These are phyloP conservation scores for Cyclargus thomasi DNA, from an alignment of 1,140 invertebrate genomes.

Conservation along the genomic window DNA sequence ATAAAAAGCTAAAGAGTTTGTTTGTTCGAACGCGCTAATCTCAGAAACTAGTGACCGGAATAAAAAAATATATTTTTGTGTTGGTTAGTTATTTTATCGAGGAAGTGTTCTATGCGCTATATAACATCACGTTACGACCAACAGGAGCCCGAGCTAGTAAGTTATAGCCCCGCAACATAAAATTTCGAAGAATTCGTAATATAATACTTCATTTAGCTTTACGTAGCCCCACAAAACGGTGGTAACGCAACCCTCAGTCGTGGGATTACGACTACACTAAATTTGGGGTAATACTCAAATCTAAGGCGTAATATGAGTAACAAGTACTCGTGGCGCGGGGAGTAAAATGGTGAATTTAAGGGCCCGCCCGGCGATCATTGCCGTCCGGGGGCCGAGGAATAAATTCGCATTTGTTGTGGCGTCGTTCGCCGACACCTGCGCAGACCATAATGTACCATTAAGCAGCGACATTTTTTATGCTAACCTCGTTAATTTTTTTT, in stretches of 20 bases:
- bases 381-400: slow-evolving; percentile 48
- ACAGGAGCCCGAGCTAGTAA: too few species aligned
- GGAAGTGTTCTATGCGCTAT: too few species aligned
- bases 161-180: too few species aligned
- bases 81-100: too few species aligned
- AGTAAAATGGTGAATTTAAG: slow-evolving; percentile 65
- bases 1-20: too few species aligned
- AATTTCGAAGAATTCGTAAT: too few species aligned
- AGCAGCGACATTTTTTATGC: slow-evolving; percentile 35
- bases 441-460: slow-evolving; percentile 47
- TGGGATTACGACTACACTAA: neutral
- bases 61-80: too few species aligned
- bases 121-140: too few species aligned
- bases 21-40: too few species aligned
- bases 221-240: neutral
- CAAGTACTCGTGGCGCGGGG: slow-evolving; percentile 50
- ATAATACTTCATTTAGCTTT: too few species aligned
- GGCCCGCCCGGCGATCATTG: slow-evolving; percentile 59
- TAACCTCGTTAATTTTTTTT: slow-evolving; percentile 17
- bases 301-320: slow-evolving; percentile 3
- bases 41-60: too few species aligned
- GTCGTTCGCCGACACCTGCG: slow-evolving; percentile 49
- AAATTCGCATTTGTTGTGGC: slow-evolving; percentile 68
- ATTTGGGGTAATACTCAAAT: neutral
- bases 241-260: neutral